phyloP scores from a whole-genome alignment of 2,113 vertebrate species.

The Catharus fuscescens region DNA sequence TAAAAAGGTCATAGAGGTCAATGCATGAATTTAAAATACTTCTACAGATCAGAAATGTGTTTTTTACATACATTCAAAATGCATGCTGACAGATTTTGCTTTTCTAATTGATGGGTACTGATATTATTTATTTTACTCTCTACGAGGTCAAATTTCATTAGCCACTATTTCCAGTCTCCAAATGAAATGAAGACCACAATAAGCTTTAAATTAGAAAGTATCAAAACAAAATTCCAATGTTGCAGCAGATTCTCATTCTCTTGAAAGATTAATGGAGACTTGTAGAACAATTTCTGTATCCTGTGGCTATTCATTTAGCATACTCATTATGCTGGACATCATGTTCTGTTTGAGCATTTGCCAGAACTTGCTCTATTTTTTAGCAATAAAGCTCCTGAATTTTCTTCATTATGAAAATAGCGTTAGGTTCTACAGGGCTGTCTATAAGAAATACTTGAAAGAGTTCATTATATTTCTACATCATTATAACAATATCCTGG shows the following conservation, averaged over 20 bases:
- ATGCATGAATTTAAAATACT: neutral
- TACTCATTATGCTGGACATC: slow-evolving; percentile 41
- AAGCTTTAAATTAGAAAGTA: slow-evolving; percentile 31
- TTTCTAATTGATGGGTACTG: neutral
- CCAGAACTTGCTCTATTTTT: neutral
- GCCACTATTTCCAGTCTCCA: neutral
- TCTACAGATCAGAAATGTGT: neutral
- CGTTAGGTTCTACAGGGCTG: neutral
- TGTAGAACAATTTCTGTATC: slow-evolving; percentile 43
- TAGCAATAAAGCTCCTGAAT: neutral
- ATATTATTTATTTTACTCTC: neutral
- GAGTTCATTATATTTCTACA: slow-evolving; percentile 2
- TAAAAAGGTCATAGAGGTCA: slow-evolving; percentile 22
- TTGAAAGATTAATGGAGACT: slow-evolving; percentile 42
- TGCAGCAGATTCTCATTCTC: slow-evolving; percentile 14
- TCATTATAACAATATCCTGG: neutral
- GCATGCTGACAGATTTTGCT: neutral
- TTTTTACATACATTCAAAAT: neutral
- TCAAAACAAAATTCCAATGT: neutral
- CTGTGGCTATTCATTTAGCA: slow-evolving; percentile 36
- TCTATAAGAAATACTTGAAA: slow-evolving; percentile 26
- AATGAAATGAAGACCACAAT: neutral
- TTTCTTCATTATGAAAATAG: slow-evolving; percentile 16
- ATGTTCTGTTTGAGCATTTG: neutral
- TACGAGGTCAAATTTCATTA: neutral